A percentile compares a stretch with the other conserved stretches of the same genome.
Evolutionary conservation across 2,113 vertebrate genomes (phyloP).

Genomic region (Terrapene triunguis): DNA sequence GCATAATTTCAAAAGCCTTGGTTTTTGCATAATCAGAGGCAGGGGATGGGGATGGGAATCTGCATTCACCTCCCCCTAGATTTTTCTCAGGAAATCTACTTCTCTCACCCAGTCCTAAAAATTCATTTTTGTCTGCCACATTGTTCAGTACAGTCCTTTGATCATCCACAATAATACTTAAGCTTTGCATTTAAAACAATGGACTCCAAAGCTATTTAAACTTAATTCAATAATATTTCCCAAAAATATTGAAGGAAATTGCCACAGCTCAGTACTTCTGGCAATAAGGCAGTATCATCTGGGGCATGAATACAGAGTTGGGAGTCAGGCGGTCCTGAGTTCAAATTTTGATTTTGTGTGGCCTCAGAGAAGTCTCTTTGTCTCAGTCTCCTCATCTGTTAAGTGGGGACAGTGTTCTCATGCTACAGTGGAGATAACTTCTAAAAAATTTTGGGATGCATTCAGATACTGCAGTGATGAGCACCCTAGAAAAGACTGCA

Average conservation of each 20-base stretch:
- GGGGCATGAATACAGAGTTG: neutral
- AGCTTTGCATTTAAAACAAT: neutral
- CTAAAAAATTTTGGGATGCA: neutral
- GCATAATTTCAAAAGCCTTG: neutral
- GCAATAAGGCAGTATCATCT: neutral
- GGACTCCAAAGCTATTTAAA: neutral
- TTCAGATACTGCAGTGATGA: neutral
- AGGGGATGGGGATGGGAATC: neutral
- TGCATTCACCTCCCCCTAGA: neutral
- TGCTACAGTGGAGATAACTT: neutral
- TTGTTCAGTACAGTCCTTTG: neutral
- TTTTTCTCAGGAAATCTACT: neutral
- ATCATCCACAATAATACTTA: neutral
- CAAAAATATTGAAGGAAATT: neutral
- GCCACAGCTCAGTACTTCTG: neutral
- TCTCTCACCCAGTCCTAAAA: neutral
- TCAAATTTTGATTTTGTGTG: neutral
- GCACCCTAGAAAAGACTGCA: neutral
- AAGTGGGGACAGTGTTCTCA: neutral
- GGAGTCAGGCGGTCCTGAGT: neutral
- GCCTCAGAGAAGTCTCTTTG: neutral
- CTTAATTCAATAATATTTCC: neutral
- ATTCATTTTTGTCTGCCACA: neutral
- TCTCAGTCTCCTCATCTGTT: neutral
- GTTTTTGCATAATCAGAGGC: neutral